These are phyloP conservation scores for Trachelus tabidus DNA, from an alignment of 2,888 invertebrate species.

Conservation along the genomic window DNA sequence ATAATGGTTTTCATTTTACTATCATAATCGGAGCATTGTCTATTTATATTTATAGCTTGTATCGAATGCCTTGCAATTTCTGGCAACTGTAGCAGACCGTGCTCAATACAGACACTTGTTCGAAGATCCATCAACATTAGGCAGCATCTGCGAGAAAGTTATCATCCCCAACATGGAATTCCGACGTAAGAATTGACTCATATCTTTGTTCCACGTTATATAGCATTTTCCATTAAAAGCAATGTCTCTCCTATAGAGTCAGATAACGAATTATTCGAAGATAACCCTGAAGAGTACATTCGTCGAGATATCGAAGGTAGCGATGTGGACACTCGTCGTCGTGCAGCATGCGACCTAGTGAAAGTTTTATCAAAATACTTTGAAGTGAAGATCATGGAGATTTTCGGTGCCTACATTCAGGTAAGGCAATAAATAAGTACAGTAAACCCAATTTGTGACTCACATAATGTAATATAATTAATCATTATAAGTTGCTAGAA, in stretches of 20 bases:
- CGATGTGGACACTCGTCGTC: conserved; percentile 94
- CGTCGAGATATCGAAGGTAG: conserved; percentile 97
- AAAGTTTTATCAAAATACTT: conserved; percentile 89
- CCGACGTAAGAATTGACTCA: conserved; percentile 72
- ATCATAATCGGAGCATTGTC: conserved; percentile 7
- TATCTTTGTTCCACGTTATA: not conserved
- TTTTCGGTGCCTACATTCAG: conserved; percentile 89
- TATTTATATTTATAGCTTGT: conserved; percentile 77
- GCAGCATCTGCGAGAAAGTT: conserved; percentile 96
- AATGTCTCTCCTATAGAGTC: conserved; percentile 70
- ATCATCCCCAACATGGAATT: conserved; percentile 99
- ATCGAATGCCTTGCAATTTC: conserved; percentile 94
- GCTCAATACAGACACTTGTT: conserved; percentile 89
- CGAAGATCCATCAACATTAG: conserved; percentile 86
- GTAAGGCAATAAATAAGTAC: conserved; percentile 64
- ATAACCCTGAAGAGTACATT: conserved; percentile 98
- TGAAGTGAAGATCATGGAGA: conserved; percentile 87
- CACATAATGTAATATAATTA: not conserved
- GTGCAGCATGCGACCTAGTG: conserved; percentile 97
- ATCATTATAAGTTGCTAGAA: not conserved
- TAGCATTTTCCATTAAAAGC: not conserved
- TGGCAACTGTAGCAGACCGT: conserved; percentile 94
- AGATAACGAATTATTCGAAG: conserved; percentile 97
- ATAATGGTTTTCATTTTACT: conserved; percentile 9
- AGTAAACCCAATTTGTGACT: not conserved